These are phyloP conservation scores for Drosophila sp. DNA, from an alignment of 1,140 invertebrate species.

Conservation along the genomic window DNA sequence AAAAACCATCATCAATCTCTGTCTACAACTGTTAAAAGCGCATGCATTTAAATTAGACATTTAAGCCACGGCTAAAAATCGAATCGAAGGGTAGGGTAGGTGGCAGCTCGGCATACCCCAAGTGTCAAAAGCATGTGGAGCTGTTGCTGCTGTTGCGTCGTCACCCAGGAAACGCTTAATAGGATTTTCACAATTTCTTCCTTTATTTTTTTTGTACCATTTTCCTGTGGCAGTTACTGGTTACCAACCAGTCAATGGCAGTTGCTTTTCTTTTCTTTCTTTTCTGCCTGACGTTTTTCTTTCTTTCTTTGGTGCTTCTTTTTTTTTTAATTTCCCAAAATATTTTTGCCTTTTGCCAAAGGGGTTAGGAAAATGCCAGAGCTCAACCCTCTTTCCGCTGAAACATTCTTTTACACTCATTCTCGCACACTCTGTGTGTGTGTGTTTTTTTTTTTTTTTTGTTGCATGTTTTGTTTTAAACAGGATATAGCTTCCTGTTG, in stretches of 20 bases:
- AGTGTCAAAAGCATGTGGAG: slow-evolving; percentile 64
- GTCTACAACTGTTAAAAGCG: slow-evolving; percentile 78
- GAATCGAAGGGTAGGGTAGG: background rate
- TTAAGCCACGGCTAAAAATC: slow-evolving; percentile 53
- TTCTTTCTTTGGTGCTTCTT: slow-evolving; percentile 18
- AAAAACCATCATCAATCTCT: slow-evolving; percentile 80
- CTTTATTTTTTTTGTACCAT: slow-evolving; percentile 42
- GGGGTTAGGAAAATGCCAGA: slow-evolving; percentile 73
- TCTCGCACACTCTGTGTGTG: background rate
- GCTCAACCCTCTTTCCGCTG: slow-evolving; percentile 36
- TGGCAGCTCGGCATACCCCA: slow-evolving; percentile 14
- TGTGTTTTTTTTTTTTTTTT: slow-evolving; percentile 36
- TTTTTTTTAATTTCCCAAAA: slow-evolving; percentile 69
- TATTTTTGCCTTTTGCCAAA: slow-evolving; percentile 67
- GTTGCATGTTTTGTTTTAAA: slow-evolving; percentile 35
- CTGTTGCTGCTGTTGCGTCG: slow-evolving; percentile 43
- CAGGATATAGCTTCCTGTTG: slow-evolving; percentile 69
- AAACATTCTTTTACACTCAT: slow-evolving; percentile 69
- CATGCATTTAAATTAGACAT: slow-evolving; percentile 83
- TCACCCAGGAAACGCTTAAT: slow-evolving; percentile 71
- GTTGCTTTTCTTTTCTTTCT: slow-evolving; percentile 34
- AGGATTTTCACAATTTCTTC: slow-evolving; percentile 76
- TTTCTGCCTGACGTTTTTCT: slow-evolving; percentile 10
- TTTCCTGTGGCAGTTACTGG: slow-evolving; percentile 72
- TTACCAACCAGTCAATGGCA: slow-evolving; percentile 46